Evolutionary conservation across 2,797 vertebrate genomes (phyloP).

Genomic region (Otolemur crassicaudatus): DNA sequence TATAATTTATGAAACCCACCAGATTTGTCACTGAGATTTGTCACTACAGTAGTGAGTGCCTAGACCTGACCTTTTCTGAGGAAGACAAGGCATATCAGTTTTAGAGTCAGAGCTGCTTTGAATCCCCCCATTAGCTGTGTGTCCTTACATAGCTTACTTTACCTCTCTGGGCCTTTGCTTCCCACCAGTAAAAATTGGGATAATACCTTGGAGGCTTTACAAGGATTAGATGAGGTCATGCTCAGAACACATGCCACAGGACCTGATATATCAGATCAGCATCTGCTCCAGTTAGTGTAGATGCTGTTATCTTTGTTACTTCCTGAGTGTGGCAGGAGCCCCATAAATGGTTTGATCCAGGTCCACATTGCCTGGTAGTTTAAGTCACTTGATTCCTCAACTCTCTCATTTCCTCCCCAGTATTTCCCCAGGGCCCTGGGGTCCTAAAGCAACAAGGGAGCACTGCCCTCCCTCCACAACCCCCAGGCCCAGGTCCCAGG

Average conservation of each 20-base stretch:
- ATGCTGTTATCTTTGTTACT: not conserved
- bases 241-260: not conserved
- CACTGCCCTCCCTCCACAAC: not conserved
- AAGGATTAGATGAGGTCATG: not conserved
- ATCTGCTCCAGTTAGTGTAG: not conserved
- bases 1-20: not conserved
- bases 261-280: not conserved
- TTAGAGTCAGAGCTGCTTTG: not conserved
- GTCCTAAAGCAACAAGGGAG: not conserved
- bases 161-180: not conserved
- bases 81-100: not conserved
- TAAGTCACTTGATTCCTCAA: not conserved
- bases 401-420: not conserved
- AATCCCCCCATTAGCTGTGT: not conserved
- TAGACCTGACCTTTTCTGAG: not conserved
- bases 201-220: not conserved
- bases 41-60: not conserved
- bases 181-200: not conserved
- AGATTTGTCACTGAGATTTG: not conserved
- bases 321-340: not conserved
- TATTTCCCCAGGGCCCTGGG: not conserved
- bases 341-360: not conserved
- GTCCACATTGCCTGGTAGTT: not conserved
- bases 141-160: not conserved
- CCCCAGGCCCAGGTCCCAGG: not conserved